Evolutionary conservation across 2,113 vertebrate species (phyloP), one percentile per base, ranked within the genome.

Genomic region (Setophaga coronata): DNA sequence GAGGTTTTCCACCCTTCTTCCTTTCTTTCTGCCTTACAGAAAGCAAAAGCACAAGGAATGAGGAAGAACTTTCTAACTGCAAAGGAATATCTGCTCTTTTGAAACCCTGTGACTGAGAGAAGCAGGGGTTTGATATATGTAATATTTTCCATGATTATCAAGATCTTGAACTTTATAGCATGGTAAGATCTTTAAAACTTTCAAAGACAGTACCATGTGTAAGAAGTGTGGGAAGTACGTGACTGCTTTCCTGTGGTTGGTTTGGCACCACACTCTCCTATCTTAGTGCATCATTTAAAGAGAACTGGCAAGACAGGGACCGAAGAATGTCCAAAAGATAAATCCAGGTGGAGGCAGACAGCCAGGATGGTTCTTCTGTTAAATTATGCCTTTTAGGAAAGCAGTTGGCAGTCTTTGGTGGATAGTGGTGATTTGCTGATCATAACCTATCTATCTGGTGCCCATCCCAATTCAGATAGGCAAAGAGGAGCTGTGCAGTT

Each of bases 371-470:
- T 42, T 80, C 80, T 79, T 73, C 23, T 7, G 62, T 33, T 48
- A 48, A 48, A 48, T 50, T 82, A 19, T 43, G 14, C 9, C 20
- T 66, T 61, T 72, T 11, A 61, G 45, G 50, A 80, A 84, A 85
- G 53, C 21, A 33, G 10, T 78, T 81, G 29, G 20, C 24, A 61
- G 17, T 71, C 42, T 71, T 38, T 76, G 62, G 20, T 72, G 65
- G 31, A 14, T 20, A 66, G 7, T n/a, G 67, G 34, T 84, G 43
- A 13, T 31, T 43, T n/a, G 72, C 33, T 84, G 43, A 13, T 31
- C 47, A 12, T 70, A 70, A 64, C 15, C 4, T 70, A 0, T 57
- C 5, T 70, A 0, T 57, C 33, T 77, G 38, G 8, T 95, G 29
- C 26, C 33, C 7, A 19, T 67, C 20, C 9, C 16, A 6, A 26